Evolutionary conservation across 2,888 invertebrate genomes (phyloP), one percentile per base, ranked within the genome.

Genomic region (Troides helena): DNA sequence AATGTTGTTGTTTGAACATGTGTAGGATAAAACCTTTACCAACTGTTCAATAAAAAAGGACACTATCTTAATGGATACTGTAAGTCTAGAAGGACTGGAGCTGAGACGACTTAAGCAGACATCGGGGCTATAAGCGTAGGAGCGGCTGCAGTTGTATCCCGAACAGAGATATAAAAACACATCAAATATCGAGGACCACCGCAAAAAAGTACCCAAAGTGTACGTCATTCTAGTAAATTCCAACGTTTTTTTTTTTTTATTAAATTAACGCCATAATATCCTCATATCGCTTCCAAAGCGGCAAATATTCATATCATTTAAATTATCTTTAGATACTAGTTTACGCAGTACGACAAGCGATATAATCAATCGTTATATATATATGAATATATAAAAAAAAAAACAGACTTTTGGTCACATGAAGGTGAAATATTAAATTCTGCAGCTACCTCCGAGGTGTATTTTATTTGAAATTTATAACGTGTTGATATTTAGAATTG

Each of bases 401-500:
- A 63, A 59, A 53, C n/a, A n/a, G 53, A 62, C 56, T 39, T 50
- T 58, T 63, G 65, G 66, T 50, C 70, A 59, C 3, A 50, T 62
- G 66, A 70, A 70, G 70, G 70, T 70, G 62, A 70, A 70, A 62
- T 36, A 66, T 36, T n/a, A 30, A 57, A 61, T 21, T 62, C 18
- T 7, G 5, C 7, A 53, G 53, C 23, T 58, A 58, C 23, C 21
- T 18, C 39, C n/a, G 60, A 69, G 57, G 65, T 30, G 53, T 53
- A 12, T 53, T 53, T 53, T 21, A 21, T 67, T 69, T 1, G 8
- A 66, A 62, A 66, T 59, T 60, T 7, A 53, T 53, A n/a, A 53
- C 30, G 18, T 3, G 21, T 43, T 70, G 65, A 70, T 66, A 70
- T 67, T 70, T 67, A 67, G 43, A 67, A 70, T 56, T 67, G 70